Conservation (phyloP, 2,888 invertebrate species). For the Villa cingulata region DNA sequence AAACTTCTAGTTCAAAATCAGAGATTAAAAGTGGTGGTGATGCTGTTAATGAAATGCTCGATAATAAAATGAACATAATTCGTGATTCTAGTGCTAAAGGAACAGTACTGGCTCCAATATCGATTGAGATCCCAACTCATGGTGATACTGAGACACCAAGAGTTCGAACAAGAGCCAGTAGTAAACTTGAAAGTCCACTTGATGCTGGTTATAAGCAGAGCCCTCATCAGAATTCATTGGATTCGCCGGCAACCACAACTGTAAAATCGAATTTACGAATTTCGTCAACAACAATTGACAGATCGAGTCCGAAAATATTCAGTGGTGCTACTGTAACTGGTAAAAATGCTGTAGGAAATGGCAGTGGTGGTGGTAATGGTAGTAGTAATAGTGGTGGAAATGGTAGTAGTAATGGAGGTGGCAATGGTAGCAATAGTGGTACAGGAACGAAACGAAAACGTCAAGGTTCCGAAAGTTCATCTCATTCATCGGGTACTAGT, state of each 20-base stretch:
- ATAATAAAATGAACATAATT: not conserved
- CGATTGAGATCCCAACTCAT: constrained; percentile 66
- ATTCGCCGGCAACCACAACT: constrained; percentile 9
- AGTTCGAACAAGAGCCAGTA: constrained; percentile 52
- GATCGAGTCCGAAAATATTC: constrained; percentile 24
- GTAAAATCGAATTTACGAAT: constrained; percentile 14
- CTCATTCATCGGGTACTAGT: not conserved
- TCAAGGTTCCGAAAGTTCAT: not conserved
- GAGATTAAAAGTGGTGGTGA: too few relatives aligned
- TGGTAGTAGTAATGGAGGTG: not conserved
- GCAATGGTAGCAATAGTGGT: not conserved
- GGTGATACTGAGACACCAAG: constrained; percentile 37
- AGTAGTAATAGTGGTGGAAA: not conserved
- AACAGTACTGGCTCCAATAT: constrained; percentile 56
- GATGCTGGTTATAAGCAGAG: constrained; percentile 40
- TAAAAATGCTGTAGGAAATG: too few relatives aligned
- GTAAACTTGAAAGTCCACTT: constrained; percentile 53
- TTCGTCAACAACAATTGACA: constrained; percentile 16
- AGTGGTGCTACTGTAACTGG: constrained; percentile 16
- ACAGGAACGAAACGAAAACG: not conserved
- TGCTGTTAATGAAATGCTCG: constrained; percentile 15
- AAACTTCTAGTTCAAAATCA: constrained; percentile 8
- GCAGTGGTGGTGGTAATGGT: constrained; percentile 2
- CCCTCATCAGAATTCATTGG: constrained; percentile 28
- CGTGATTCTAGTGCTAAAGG: constrained; percentile 20